These are phyloP conservation scores for Pangasius mekongensis DNA, from an alignment of 2,797 vertebrate genomes.

Conservation along the genomic window DNA sequence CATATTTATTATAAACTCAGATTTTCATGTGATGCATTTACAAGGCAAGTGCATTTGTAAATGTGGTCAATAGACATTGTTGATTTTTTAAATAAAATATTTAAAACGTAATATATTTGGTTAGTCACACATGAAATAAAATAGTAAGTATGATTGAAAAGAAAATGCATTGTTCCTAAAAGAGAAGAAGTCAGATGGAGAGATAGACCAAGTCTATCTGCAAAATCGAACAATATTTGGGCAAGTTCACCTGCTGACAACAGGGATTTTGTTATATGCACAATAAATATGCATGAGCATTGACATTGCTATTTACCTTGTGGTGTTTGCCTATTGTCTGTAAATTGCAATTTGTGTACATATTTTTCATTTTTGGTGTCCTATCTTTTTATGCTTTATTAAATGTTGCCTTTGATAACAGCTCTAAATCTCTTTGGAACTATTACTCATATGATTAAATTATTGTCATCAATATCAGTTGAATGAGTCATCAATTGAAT, in stretches of 20 bases:
- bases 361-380: conserved; percentile 61
- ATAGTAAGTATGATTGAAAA: conserved; percentile 50
- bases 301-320: conserved; percentile 75
- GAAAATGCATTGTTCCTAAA: conserved; percentile 47
- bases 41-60: conserved; percentile 60
- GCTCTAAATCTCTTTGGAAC: conserved; percentile 6
- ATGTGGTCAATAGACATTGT: conserved; percentile 50
- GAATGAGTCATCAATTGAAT: too few relatives aligned
- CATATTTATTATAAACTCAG: conserved; percentile 69
- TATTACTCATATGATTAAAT: not conserved
- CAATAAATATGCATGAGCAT: conserved; percentile 84
- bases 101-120: conserved; percentile 77
- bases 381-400: conserved; percentile 69
- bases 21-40: conserved; percentile 52
- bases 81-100: conserved; percentile 65
- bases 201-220: conserved; percentile 45
- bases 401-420: conserved; percentile 68
- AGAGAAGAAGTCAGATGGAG: conserved; percentile 36
- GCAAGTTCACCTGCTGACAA: conserved; percentile 56
- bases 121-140: conserved; percentile 59
- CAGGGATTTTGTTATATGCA: conserved; percentile 74
- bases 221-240: conserved; percentile 40
- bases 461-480: not conserved
- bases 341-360: conserved; percentile 71
- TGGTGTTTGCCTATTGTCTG: conserved; percentile 78